A percentile compares a stretch with the other conserved stretches of the same genome.
Evolutionary conservation across 2,888 invertebrate genomes (phyloP).

Genomic region (Synergus laeviventris): DNA sequence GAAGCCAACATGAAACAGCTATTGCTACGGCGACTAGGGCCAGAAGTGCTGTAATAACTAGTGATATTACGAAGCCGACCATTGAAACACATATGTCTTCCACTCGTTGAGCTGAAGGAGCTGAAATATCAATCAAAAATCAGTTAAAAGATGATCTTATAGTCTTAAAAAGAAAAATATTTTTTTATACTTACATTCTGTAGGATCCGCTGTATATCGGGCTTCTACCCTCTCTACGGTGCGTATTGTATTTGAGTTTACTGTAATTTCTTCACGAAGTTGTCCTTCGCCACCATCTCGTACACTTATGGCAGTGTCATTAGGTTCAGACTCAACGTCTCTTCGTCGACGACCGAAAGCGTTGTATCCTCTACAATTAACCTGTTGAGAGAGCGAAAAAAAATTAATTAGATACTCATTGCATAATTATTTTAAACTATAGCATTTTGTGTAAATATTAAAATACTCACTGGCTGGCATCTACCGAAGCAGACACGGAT

Average conservation of each 20-base stretch:
- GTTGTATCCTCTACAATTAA: conserved; percentile 93
- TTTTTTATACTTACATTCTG: conserved; percentile 80
- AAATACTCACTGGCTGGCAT: conserved; percentile 90
- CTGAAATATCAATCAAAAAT: conserved; percentile 67
- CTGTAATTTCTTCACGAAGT: conserved; percentile 93
- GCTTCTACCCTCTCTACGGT: conserved; percentile 92
- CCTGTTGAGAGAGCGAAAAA: conserved; percentile 77
- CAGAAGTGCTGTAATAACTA: conserved; percentile 93
- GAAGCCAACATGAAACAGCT: conserved; percentile 96
- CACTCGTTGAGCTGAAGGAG: conserved; percentile 78
- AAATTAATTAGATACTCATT: conserved; percentile 18
- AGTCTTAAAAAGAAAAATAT: not conserved
- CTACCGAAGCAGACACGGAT: conserved; percentile 96
- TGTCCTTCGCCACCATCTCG: conserved; percentile 82
- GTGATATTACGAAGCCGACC: conserved; percentile 93
- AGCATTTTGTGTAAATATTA: not conserved
- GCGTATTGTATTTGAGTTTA: conserved; percentile 93
- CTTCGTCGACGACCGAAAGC: conserved; percentile 91
- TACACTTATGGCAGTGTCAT: conserved; percentile 80
- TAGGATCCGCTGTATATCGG: conserved; percentile 85
- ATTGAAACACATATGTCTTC: conserved; percentile 96
- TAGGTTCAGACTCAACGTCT: conserved; percentile 79
- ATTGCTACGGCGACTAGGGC: conserved; percentile 96
- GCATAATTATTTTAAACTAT: not conserved
- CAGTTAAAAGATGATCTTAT: not conserved